Conservation (phyloP, 2,113 vertebrate genomes). For the Empidonax alnorum region DNA sequence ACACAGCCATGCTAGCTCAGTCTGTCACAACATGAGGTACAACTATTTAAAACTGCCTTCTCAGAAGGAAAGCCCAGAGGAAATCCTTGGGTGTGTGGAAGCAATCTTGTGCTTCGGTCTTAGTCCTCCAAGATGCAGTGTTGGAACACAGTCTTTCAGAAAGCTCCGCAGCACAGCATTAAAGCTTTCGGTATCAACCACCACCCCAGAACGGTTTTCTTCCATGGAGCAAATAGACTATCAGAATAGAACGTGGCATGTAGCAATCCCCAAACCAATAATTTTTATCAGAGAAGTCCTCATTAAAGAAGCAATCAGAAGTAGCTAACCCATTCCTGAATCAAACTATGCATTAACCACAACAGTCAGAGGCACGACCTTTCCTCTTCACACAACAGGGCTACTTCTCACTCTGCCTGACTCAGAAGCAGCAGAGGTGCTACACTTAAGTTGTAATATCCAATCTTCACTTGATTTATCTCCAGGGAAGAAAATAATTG, state of each 20-base stretch:
- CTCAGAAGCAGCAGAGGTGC: conserved; percentile 55
- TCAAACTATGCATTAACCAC: background rate
- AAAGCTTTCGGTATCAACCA: background rate
- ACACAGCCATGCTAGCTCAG: background rate
- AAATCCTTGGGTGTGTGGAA: background rate
- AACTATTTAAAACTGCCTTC: background rate
- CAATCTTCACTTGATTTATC: conserved; percentile 75
- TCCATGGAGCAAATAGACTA: background rate
- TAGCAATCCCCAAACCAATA: background rate
- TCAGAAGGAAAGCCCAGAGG: background rate
- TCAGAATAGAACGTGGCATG: background rate
- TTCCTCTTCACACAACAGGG: background rate
- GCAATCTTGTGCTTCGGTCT: background rate
- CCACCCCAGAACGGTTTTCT: background rate
- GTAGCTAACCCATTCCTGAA: background rate
- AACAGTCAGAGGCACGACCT: background rate
- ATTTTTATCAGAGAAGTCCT: background rate
- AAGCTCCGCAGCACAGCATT: background rate
- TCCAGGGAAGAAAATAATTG: conserved; percentile 83
- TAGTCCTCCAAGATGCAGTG: background rate
- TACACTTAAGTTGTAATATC: conserved; percentile 54
- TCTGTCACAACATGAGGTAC: background rate
- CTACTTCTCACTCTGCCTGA: conserved; percentile 1
- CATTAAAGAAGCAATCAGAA: background rate
- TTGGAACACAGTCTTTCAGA: background rate